Percentiles rank a stretch among this genome's conserved stretches.
Conservation (phyloP, 2,888 invertebrate species). For the Margaritifera margaritifera region DNA sequence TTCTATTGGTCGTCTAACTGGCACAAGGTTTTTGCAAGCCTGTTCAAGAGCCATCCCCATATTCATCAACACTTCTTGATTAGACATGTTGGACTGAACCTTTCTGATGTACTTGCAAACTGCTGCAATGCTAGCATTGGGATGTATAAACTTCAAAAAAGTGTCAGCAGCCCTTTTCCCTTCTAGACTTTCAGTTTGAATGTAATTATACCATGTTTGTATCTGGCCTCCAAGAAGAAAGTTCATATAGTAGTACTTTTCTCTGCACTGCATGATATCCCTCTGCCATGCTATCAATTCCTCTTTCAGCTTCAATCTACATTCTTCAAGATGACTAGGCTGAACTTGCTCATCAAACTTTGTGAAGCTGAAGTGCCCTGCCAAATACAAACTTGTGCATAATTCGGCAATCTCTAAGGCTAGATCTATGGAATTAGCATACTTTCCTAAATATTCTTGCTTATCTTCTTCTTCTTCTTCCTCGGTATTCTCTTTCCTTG, state of each 20-base stretch:
- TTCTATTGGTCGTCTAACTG: too few species aligned
- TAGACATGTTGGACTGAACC: too few species aligned
- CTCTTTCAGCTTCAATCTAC: constrained; percentile 3
- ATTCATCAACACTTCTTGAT: too few species aligned
- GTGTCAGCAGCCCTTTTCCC: constrained; percentile 11
- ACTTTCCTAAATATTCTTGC: constrained; percentile 4
- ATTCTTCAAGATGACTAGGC: constrained; percentile 5
- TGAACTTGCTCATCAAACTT: constrained; percentile 5
- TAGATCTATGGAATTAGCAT: constrained; percentile 10
- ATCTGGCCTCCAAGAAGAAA: constrained; percentile 40
- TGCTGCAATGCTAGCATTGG: background rate
- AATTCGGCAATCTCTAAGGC: constrained; percentile 19
- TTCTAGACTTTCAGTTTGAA: constrained; percentile 7
- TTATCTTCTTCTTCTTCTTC: too few species aligned
- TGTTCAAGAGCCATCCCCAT: too few species aligned
- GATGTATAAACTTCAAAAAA: constrained; percentile 35
- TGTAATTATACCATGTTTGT: constrained; percentile 26
- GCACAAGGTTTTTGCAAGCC: too few species aligned
- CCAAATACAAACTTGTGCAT: constrained; percentile 5
- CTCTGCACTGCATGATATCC: constrained; percentile 16
- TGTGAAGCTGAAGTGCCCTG: constrained; percentile 18
- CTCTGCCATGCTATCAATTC: constrained; percentile 28
- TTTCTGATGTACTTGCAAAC: too few species aligned
- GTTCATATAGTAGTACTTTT: constrained; percentile 32
- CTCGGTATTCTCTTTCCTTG: constrained; percentile 3